Evolutionary conservation across 2,113 vertebrate genomes (phyloP).

Genomic region (Anolis carolinensis): DNA sequence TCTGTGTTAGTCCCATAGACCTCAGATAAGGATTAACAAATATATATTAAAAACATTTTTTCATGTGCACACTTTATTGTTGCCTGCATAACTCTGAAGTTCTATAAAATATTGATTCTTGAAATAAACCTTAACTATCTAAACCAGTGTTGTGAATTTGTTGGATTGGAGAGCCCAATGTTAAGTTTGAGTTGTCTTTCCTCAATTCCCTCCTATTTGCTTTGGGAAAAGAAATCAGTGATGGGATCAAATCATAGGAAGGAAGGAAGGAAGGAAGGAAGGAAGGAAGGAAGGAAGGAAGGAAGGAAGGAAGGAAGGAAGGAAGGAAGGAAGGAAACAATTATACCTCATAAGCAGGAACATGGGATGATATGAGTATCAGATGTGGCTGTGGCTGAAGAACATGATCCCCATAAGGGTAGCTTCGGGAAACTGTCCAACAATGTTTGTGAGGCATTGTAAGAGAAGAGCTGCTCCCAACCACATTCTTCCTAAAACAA

Average conservation of each 20-base stretch:
- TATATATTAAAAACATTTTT: too few species aligned
- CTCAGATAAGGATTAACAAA: too few species aligned
- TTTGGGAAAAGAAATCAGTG: not conserved
- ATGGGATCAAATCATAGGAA: not conserved
- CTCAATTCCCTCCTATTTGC: not conserved
- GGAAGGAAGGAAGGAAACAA: not conserved
- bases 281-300: not conserved
- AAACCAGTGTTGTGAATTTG: too few species aligned
- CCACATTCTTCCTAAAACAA: constrained; percentile 51
- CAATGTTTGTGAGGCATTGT: constrained; percentile 35
- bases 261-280: not conserved
- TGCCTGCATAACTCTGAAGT: too few species aligned
- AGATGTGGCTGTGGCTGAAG: constrained; percentile 53
- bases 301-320: not conserved
- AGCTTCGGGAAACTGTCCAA: constrained; percentile 20
- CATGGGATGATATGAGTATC: constrained; percentile 80
- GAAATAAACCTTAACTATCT: too few species aligned
- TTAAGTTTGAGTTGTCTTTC: too few species aligned
- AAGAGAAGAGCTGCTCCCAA: constrained; percentile 45
- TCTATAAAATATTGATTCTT: too few species aligned
- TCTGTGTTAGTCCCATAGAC: too few species aligned
- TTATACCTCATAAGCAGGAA: constrained; percentile 85
- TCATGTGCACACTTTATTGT: too few species aligned
- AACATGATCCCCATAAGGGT: not conserved
- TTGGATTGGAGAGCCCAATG: too few species aligned